Conservation (phyloP, 2,797 vertebrate species). For the Coreius guichenoti region DNA sequence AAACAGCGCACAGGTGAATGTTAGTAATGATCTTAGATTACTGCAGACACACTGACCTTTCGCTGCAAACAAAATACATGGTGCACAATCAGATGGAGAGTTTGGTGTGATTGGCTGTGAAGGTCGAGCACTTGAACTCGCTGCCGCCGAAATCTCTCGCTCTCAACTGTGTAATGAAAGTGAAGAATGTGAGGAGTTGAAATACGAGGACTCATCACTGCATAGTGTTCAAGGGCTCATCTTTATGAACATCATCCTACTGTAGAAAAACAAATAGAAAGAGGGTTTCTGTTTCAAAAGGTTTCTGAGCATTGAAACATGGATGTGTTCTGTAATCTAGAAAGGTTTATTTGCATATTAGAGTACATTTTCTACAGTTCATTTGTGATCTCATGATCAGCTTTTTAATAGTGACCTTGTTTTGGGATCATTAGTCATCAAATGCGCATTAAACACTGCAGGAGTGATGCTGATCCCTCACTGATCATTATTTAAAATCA, state of each 20-base stretch:
- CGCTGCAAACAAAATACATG: background rate
- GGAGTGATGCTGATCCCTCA: background rate
- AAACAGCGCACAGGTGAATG: background rate
- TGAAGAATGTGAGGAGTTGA: background rate
- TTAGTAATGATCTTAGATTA: background rate
- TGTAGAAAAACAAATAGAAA: background rate
- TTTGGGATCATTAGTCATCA: background rate
- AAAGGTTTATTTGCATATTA: background rate
- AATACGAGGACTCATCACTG: background rate
- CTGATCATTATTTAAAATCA: background rate
- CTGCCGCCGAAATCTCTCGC: background rate
- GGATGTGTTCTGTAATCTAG: background rate
- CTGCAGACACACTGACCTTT: constrained; percentile 11
- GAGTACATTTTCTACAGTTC: background rate
- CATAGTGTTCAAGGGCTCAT: background rate
- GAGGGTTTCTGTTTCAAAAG: background rate
- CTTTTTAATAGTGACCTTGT: background rate
- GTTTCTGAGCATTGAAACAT: background rate
- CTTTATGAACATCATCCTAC: background rate
- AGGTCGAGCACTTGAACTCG: background rate
- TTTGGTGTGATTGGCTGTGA: background rate
- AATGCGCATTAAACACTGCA: no score
- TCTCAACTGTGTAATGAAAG: background rate
- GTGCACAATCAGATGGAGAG: constrained; percentile 6
- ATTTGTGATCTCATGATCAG: background rate